Evolutionary conservation across 1,140 invertebrate genomes (phyloP), one percentile per base, ranked within the genome.

Genomic region (Neodiprion pinetum): DNA sequence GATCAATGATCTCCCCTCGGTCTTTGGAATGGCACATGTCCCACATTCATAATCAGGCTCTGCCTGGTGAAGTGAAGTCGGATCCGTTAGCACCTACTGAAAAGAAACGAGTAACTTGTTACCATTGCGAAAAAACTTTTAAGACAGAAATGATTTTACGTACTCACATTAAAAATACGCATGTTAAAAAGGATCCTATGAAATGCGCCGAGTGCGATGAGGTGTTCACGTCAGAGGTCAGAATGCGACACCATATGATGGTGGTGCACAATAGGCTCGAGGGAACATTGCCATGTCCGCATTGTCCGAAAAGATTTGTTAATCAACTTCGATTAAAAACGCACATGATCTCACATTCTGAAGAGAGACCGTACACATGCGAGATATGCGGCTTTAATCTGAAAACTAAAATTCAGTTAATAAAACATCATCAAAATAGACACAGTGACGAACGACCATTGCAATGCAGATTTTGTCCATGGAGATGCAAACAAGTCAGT

Each of bases 261-360:
- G 78, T 85, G 0, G 77, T 77, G 1, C 88, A 89, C 50, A 85
- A 87, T 67, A 80, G 85, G n/a, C 53, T 87, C 11, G 88, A 89
- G 74, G 87, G 87, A 7, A 89, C 88, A 3, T 75, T 88, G 9
- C 74, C 79, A 0, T 89, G 88, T 79, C 86, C 86, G 3, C 85
- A 87, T 74, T 89, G 88, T 80, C 79, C 86, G 1, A 89, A 89
- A 73, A 77, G 88, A 72, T 89, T 89, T 49, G 88, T 89, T 1
- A 89, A 88, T 78, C 86, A 87, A n/a, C 75, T 89, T 1, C 77
- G 88, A 11, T 76, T 89, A 0, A 89, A 89, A 66, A 89, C 88
- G 12, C 88, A 89, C 48, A 87, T 89, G 87, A 88, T 88, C 66
- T 86, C 88, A 4, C 88, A 89, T 76, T 89, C 88, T 1, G 86